Evolutionary conservation across 92 coral and sea anemone species (phyloP), one percentile per base, ranked within the genome.

Genomic region (Zoanthus gigantus): DNA sequence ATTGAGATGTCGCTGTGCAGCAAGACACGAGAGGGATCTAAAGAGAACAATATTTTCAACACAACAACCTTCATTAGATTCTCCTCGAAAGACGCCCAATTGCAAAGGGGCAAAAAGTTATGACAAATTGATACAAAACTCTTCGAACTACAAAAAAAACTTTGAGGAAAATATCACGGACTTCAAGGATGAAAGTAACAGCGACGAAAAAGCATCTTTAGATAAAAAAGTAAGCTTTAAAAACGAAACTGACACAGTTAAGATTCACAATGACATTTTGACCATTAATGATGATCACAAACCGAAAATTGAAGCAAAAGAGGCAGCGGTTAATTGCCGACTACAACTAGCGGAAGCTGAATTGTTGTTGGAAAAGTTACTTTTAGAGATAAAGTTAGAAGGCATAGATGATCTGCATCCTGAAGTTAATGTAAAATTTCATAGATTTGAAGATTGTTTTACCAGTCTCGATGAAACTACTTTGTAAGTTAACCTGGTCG

Each of bases 1-100:
- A 56, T 29, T 90, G 0, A 90, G 76, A 34, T 93, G 96, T 52
- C 92, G 87, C 15, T 95, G 98, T 73, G 92, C 94, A 4, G 85
- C 88, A 34, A 77, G 78, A 14, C 86, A 92, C 13, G 94, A 95
- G 37, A 88, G 98, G 30, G 89, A 90, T 1, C 29, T 4, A 12
- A 74, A 65, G 5, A 54, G 90, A 12, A 47, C 76, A 15, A 52
- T 46, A 31, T 74, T 86, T 6, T 16, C 85, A 29, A 48, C 18
- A 10, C 61, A 12, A 18, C 16, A 63, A 23, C 23, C 23, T 31
- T 57, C 32, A 6, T 11, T 7, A 63, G 85, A 45, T 29, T 45
- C 11, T 11, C 42, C 58, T 6, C 76, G 42, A 10, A 45, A 47
- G 31, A 45, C 61, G 5, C 66, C 75, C 23, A 23, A 23, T 23